Conservation (phyloP, 2,888 invertebrate species). For the Margaritifera margaritifera region DNA sequence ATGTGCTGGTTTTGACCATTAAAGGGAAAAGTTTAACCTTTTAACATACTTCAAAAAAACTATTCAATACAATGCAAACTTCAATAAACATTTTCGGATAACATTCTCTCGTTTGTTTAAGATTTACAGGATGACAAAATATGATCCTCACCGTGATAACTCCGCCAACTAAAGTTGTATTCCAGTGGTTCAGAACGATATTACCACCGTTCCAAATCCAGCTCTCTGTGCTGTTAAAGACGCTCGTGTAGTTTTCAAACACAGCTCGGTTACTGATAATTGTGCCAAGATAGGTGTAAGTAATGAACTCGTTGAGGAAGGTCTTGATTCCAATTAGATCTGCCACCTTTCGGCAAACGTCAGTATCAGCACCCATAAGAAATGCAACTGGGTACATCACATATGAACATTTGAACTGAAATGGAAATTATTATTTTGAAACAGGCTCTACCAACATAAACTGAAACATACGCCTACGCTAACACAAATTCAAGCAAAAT, state of each 20-base stretch:
- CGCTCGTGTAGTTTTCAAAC: constrained; percentile 25
- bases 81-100: no score
- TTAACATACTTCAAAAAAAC: no score
- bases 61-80: no score
- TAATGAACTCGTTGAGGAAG: constrained; percentile 94
- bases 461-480: no score
- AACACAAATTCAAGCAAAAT: no score
- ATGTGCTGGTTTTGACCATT: no score
- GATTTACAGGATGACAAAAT: no score
- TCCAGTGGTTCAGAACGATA: constrained; percentile 28
- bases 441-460: no score
- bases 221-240: constrained; percentile 17
- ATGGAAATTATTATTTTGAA: no score
- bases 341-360: constrained; percentile 84
- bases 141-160: constrained; percentile 47
- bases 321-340: constrained; percentile 90
- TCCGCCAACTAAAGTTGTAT: constrained; percentile 40
- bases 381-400: constrained; percentile 91
- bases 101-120: no score
- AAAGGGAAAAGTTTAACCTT: no score
- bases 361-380: constrained; percentile 82
- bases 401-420: constrained; percentile 81
- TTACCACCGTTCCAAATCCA: constrained; percentile 26
- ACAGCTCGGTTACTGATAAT: constrained; percentile 44
- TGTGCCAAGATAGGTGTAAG: constrained; percentile 81